These are phyloP conservation scores for Ptilonorhynchus violaceus DNA, from an alignment of 2,113 vertebrate species.

Conservation along the genomic window DNA sequence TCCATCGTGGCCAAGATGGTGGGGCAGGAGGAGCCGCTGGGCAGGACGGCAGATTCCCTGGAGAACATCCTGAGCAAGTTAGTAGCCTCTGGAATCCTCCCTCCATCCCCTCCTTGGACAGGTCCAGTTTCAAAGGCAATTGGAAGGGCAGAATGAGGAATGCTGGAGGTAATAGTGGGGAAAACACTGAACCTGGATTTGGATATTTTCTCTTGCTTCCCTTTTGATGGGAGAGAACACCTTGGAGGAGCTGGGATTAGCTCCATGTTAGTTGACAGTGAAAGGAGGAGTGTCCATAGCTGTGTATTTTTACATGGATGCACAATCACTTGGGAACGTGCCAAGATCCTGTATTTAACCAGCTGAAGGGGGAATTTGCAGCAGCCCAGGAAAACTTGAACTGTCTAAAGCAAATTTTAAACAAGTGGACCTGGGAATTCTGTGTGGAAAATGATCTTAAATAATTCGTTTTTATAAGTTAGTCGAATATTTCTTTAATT, in stretches of 20 bases:
- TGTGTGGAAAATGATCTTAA: neutral
- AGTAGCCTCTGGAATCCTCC: slow-evolving; percentile 59
- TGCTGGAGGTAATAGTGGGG: neutral
- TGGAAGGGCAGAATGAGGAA: neutral
- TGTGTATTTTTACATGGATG: fast-evolving
- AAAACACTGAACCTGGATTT: neutral
- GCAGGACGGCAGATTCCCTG: slow-evolving; percentile 82
- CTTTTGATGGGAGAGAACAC: neutral
- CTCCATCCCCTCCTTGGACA: neutral
- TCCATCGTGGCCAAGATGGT: slow-evolving; percentile 82
- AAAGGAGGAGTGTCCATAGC: neutral
- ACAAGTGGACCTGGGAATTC: neutral
- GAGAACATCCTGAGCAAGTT: slow-evolving; percentile 96
- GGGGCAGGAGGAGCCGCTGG: slow-evolving; percentile 81
- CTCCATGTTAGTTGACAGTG: neutral
- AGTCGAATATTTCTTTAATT: neutral
- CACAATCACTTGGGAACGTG: neutral
- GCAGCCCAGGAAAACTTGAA: neutral
- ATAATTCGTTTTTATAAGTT: neutral
- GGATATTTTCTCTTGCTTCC: neutral
- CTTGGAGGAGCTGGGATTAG: neutral
- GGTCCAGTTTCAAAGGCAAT: neutral
- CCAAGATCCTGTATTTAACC: neutral
- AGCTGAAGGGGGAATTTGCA: neutral
- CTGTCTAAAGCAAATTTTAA: neutral